Percentiles rank a stretch among this genome's conserved stretches.
phyloP scores from a whole-genome alignment of 1,140 invertebrate species.

The Drosophila elegans region DNA sequence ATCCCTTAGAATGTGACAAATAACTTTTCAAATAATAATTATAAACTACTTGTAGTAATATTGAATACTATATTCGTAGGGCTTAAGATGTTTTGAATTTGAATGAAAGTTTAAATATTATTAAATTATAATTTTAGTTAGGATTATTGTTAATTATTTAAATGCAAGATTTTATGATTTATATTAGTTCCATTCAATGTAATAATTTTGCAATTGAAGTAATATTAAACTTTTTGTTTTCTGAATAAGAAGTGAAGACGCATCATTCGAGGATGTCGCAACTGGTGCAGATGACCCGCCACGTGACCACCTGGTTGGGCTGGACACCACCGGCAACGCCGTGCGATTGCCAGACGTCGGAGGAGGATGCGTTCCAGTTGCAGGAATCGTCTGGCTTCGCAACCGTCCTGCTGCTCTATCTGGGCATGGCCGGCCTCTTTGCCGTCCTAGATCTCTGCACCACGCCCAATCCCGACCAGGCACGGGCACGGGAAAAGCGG shows the following conservation, averaged over 20 bases:
- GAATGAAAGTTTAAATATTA: too few species aligned
- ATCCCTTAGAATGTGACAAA: too few species aligned
- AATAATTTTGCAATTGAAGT: too few species aligned
- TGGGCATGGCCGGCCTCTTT: constrained; percentile 25
- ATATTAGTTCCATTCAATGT: too few species aligned
- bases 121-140: too few species aligned
- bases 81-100: too few species aligned
- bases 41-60: too few species aligned
- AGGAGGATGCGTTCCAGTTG: constrained; percentile 18
- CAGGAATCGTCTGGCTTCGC: constrained; percentile 50
- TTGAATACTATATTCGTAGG: too few species aligned
- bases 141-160: too few species aligned
- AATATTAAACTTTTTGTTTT: background rate
- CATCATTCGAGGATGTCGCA: constrained; percentile 17
- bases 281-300: constrained; percentile 19
- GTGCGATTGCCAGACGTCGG: background rate
- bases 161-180: too few species aligned
- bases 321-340: background rate
- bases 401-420: constrained; percentile 36
- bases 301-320: constrained; percentile 20
- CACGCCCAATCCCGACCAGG: background rate
- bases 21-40: too few species aligned
- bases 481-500: background rate
- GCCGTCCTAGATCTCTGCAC: constrained; percentile 11
- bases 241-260: too few species aligned